phyloP scores from a whole-genome alignment of 2,888 invertebrate genomes.

The Diaprepes abbreviatus region DNA sequence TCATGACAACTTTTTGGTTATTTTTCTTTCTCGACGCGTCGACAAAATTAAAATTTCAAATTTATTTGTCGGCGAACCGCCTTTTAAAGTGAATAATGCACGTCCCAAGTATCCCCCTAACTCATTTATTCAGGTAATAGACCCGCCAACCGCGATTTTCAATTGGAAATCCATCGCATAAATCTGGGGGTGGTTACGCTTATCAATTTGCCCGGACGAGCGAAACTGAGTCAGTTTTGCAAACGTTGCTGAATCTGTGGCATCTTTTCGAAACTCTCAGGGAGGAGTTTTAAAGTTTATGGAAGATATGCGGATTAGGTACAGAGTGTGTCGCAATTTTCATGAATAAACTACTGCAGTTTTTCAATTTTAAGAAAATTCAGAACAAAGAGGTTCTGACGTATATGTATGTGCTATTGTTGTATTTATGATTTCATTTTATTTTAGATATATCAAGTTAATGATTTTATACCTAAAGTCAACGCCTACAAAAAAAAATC shows the following conservation, averaged over 20 bases:
- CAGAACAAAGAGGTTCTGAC: too few relatives aligned
- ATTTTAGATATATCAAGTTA: too few relatives aligned
- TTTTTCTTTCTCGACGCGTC: background rate
- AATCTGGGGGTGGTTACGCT: background rate
- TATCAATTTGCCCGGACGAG: conserved; percentile 10
- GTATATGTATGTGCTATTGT: too few relatives aligned
- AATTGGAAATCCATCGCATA: conserved; percentile 18
- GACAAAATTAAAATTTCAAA: conserved; percentile 4
- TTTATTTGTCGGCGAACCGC: background rate
- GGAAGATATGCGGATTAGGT: too few relatives aligned
- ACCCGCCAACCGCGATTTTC: conserved; percentile 21
- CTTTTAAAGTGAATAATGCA: conserved; percentile 21
- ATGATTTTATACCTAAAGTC: too few relatives aligned
- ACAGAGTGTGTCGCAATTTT: too few relatives aligned
- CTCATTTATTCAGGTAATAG: conserved; percentile 23
- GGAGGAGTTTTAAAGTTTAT: background rate
- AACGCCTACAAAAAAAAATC: too few relatives aligned
- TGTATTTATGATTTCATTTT: too few relatives aligned
- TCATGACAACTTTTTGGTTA: too few relatives aligned
- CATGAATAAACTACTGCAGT: too few relatives aligned
- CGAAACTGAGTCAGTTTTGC: conserved; percentile 3
- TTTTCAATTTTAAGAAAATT: too few relatives aligned
- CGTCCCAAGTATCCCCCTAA: background rate
- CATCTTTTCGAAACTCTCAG: background rate
- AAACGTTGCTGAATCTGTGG: background rate